A percentile compares a stretch with the other conserved stretches of the same genome.
These are phyloP conservation scores for Glaucopsyche alexis DNA, from an alignment of 2,888 invertebrate genomes.

Conservation along the genomic window DNA sequence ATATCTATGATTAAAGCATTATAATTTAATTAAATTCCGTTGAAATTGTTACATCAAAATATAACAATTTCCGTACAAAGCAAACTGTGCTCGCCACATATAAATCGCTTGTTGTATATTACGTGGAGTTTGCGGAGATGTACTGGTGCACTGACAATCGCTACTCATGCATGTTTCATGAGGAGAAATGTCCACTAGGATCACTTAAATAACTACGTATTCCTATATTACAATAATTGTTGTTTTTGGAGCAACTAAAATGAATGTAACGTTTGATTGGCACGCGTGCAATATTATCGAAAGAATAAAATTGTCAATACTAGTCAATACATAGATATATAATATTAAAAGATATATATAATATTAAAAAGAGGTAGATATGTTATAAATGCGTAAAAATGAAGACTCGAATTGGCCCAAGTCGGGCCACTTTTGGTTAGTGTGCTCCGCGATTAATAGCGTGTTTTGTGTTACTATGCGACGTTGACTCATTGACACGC, in stretches of 20 bases:
- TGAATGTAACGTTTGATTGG: no score
- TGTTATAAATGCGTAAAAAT: no score
- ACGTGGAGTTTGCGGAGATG: background rate
- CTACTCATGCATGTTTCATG: constrained; percentile 22
- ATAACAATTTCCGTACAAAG: background rate
- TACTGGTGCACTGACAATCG: constrained; percentile 15
- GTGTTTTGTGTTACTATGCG: no score
- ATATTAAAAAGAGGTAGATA: no score
- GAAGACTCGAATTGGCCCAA: no score
- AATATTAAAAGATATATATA: no score
- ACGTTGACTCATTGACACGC: no score
- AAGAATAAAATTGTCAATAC: no score
- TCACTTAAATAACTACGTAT: background rate
- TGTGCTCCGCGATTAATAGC: no score
- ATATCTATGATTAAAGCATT: background rate
- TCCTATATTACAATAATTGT: background rate
- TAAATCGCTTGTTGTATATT: constrained; percentile 16
- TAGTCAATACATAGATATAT: no score
- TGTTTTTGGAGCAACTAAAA: background rate
- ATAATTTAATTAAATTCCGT: background rate
- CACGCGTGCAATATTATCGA: no score
- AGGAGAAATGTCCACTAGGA: constrained; percentile 21
- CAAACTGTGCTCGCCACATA: background rate
- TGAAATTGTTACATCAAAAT: background rate
- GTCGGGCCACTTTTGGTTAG: no score